A percentile compares a stretch with the other conserved stretches of the same genome.
Evolutionary conservation across 2,797 vertebrate genomes (phyloP).

Genomic region (Mormyrops attenuatus): DNA sequence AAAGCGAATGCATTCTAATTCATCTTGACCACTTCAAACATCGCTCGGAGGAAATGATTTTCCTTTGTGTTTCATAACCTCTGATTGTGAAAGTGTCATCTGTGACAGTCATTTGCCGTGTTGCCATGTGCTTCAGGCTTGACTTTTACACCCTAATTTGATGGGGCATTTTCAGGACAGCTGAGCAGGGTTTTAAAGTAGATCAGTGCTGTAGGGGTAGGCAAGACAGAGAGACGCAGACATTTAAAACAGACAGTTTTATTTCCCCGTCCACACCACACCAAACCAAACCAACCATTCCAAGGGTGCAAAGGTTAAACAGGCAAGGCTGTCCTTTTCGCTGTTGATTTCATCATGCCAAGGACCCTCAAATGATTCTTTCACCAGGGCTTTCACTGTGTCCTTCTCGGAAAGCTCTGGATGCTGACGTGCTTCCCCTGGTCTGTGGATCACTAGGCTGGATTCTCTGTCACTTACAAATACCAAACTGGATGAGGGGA

Average conservation of each 20-base stretch:
- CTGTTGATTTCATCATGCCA: not conserved
- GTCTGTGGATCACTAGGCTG: not conserved
- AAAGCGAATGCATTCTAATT: not conserved
- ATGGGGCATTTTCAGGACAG: not conserved
- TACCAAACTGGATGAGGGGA: not conserved
- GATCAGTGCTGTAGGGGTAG: not conserved
- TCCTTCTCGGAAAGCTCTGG: not conserved
- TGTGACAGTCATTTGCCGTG: not conserved
- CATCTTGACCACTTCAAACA: not conserved
- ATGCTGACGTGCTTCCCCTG: not conserved
- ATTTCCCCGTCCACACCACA: not conserved
- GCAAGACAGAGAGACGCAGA: not conserved
- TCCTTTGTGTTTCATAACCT: not conserved
- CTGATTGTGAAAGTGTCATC: not conserved
- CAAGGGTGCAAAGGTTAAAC: not conserved
- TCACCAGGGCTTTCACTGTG: not conserved
- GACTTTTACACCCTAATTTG: not conserved
- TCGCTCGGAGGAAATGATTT: not conserved
- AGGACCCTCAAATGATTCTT: not conserved
- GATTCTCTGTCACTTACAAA: not conserved
- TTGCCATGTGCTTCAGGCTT: not conserved
- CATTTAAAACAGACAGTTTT: too few species aligned
- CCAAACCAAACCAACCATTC: not conserved
- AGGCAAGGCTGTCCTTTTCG: not conserved
- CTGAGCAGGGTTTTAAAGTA: not conserved